Percentiles rank a stretch among this genome's conserved stretches.
Conservation (phyloP, 2,797 vertebrate genomes). For the Sciurus carolinensis region DNA sequence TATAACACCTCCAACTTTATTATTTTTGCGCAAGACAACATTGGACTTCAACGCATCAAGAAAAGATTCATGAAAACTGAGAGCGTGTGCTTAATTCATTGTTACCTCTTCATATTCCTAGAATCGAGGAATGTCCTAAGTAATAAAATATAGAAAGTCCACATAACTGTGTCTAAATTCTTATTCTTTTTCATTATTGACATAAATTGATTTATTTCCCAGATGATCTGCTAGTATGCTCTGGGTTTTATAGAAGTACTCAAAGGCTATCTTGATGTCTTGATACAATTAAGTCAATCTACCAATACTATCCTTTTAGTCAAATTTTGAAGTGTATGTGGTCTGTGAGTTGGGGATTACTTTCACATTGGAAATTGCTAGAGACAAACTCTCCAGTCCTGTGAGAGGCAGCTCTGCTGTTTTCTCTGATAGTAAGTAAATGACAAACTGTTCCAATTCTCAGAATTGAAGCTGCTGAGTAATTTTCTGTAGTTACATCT, state of each 20-base stretch:
- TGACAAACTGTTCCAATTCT: background rate
- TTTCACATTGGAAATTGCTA: slow-evolving; percentile 29
- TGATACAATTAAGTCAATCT: background rate
- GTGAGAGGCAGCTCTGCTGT: background rate
- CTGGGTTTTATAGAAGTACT: background rate
- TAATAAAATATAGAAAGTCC: background rate
- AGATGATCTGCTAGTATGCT: background rate
- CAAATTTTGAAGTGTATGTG: background rate
- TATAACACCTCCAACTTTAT: background rate
- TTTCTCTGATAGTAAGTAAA: background rate
- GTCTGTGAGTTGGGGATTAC: background rate
- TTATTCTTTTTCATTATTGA: background rate
- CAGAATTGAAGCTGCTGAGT: background rate
- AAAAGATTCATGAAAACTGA: slow-evolving; percentile 35
- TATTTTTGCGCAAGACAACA: background rate
- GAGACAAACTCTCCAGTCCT: background rate
- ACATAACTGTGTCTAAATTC: background rate
- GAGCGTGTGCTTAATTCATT: background rate
- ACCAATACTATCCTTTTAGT: background rate
- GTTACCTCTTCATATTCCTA: background rate
- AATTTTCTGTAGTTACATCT: background rate
- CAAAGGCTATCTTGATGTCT: background rate
- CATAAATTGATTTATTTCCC: background rate
- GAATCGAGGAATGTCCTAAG: background rate
- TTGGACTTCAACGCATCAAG: background rate